Evolutionary conservation across 2,888 invertebrate species (phyloP).

Genomic region (Coenonympha arcania): DNA sequence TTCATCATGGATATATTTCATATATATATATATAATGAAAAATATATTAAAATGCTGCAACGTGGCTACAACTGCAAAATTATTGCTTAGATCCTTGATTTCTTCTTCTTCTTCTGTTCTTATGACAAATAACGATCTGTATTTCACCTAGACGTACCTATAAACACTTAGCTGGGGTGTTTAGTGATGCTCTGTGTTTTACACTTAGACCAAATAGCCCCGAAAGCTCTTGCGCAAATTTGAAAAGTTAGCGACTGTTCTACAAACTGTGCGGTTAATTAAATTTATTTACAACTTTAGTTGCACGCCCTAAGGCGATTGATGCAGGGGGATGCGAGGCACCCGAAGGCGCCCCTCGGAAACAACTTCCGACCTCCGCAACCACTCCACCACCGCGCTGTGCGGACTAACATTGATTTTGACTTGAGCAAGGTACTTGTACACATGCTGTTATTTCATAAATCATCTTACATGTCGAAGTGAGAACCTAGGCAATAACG

Average conservation of each 20-base stretch:
- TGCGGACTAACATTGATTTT: slow-evolving; percentile 98
- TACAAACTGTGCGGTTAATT: slow-evolving; percentile 33
- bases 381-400: slow-evolving; percentile 92
- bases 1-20: too few relatives aligned
- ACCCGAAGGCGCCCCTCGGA: slow-evolving; percentile 91
- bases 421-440: slow-evolving; percentile 80
- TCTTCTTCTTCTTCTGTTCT: too few relatives aligned
- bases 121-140: too few relatives aligned
- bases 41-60: too few relatives aligned
- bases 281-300: slow-evolving; percentile 65
- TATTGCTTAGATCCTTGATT: too few relatives aligned
- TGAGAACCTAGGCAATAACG: too few relatives aligned
- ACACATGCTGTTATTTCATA: not conserved
- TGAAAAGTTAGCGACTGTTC: slow-evolving; percentile 30
- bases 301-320: slow-evolving; percentile 86
- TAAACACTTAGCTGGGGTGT: not conserved
- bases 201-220: not conserved
- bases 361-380: slow-evolving; percentile 97
- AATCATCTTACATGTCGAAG: not conserved
- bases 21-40: too few relatives aligned
- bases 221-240: slow-evolving; percentile 19
- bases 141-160: too few relatives aligned
- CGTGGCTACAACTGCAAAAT: too few relatives aligned
- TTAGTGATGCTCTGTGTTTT: not conserved
- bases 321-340: slow-evolving; percentile 90